Evolutionary conservation across 1,140 invertebrate genomes (phyloP).

Genomic region (Octopus bimaculoides): DNA sequence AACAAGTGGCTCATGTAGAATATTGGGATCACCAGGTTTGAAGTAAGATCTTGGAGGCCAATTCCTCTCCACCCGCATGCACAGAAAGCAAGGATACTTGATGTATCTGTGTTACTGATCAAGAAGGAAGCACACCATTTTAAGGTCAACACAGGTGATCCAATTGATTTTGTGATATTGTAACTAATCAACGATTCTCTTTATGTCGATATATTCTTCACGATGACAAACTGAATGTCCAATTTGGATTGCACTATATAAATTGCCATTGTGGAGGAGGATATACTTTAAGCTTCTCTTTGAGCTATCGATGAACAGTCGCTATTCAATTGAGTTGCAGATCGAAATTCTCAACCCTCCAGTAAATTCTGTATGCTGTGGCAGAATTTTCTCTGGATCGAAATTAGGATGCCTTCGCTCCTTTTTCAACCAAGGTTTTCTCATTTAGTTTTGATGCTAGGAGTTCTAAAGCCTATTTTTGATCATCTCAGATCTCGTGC

Average conservation of each 20-base stretch:
- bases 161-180: not conserved
- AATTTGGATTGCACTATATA: not conserved
- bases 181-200: not conserved
- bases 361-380: not conserved
- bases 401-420: not conserved
- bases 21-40: not conserved
- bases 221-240: no score
- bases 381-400: not conserved
- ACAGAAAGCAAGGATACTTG: not conserved
- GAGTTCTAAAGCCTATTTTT: slow-evolving; percentile 8
- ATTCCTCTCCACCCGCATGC: not conserved
- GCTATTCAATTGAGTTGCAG: no score
- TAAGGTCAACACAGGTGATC: not conserved
- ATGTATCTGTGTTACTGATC: not conserved
- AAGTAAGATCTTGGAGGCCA: not conserved
- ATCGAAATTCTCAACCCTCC: no score
- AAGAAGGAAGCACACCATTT: not conserved
- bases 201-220: not conserved
- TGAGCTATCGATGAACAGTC: not conserved
- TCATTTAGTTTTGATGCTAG: not conserved
- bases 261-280: not conserved
- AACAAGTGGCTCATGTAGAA: not conserved
- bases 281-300: not conserved
- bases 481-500: not conserved
- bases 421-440: not conserved